These are phyloP conservation scores for Drosophila melanosoma DNA, from an alignment of 2,888 invertebrate genomes.

Conservation along the genomic window DNA sequence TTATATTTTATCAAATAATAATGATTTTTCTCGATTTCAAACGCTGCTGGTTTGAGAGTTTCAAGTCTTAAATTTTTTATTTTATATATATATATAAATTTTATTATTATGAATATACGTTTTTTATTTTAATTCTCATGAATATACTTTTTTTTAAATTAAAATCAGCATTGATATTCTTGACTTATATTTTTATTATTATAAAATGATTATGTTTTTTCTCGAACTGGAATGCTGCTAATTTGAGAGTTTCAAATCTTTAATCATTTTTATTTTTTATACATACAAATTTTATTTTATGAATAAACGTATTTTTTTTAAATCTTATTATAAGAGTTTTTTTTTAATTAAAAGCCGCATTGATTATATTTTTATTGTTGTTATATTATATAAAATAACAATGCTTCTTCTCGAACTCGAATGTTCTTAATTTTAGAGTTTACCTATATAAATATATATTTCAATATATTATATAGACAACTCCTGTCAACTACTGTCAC, in stretches of 20 bases:
- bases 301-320: too few relatives aligned
- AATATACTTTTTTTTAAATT: too few relatives aligned
- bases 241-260: background rate
- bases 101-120: too few relatives aligned
- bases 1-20: too few relatives aligned
- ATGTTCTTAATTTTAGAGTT: background rate
- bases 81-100: background rate
- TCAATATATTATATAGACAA: background rate
- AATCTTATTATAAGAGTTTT: too few relatives aligned
- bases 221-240: background rate
- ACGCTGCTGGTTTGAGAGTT: too few relatives aligned
- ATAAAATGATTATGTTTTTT: too few relatives aligned
- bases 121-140: too few relatives aligned
- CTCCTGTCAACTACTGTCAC: too few relatives aligned
- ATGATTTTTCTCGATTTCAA: too few relatives aligned
- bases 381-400: background rate
- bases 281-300: too few relatives aligned
- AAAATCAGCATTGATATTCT: background rate
- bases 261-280: background rate
- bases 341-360: background rate
- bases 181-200: background rate
- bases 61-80: background rate
- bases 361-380: background rate
- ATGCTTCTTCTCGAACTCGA: background rate
- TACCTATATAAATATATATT: background rate